A percentile compares a stretch with the other conserved stretches of the same genome.
These are phyloP conservation scores for Taurulus bubalis DNA, from an alignment of 2,113 vertebrate genomes.

Conservation along the genomic window DNA sequence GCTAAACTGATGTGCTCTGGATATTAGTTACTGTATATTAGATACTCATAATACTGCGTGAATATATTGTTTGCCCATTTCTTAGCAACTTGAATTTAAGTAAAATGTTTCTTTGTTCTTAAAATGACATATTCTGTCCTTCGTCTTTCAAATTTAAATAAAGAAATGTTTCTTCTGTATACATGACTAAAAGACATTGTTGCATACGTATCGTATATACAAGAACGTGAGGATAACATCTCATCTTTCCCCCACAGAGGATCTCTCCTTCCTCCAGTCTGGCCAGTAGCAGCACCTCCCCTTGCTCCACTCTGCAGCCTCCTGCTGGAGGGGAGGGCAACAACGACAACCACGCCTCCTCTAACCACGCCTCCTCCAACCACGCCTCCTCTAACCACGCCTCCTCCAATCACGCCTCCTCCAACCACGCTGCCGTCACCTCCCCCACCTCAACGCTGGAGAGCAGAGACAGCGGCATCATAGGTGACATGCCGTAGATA, in stretches of 20 bases:
- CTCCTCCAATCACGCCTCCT: constrained; percentile 66
- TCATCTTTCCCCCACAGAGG: constrained; percentile 83
- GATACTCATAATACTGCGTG: neutral
- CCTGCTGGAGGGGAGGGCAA: constrained; percentile 74
- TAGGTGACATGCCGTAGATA: constrained; percentile 81
- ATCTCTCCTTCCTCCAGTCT: constrained; percentile 95
- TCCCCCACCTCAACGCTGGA: constrained; percentile 95
- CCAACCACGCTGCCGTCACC: constrained; percentile 88
- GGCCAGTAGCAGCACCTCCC: constrained; percentile 93
- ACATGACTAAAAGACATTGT: neutral
- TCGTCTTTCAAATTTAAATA: neutral
- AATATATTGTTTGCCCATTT: neutral
- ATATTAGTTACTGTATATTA: neutral
- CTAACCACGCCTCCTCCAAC: constrained; percentile 85
- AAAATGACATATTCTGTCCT: neutral
- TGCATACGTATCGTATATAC: neutral
- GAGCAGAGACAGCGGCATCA: constrained; percentile 97
- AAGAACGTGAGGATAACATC: neutral
- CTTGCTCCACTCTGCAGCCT: constrained; percentile 92
- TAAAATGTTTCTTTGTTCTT: neutral
- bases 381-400: constrained; percentile 81
- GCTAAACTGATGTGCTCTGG: neutral
- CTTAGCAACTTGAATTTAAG: neutral
- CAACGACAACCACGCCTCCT: constrained; percentile 77
- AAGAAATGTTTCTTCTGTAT: neutral